Evolutionary conservation across 2,797 vertebrate species (phyloP).

Genomic region (Hozukius guyotensis): DNA sequence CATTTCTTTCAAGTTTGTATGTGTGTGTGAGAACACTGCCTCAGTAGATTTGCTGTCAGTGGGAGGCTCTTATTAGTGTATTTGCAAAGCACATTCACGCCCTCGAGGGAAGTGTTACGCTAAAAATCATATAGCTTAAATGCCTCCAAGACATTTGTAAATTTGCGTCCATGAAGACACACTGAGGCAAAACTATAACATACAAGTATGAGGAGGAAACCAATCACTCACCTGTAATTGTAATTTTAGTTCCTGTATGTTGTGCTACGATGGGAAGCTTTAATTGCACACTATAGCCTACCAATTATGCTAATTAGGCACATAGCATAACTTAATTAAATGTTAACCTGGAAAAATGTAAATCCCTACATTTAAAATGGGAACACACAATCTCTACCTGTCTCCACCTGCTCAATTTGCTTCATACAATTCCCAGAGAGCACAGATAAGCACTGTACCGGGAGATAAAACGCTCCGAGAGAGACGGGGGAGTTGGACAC

Average conservation of each 20-base stretch:
- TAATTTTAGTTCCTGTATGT: constrained; percentile 2
- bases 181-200: not conserved
- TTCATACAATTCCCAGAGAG: constrained; percentile 35
- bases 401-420: constrained; percentile 41
- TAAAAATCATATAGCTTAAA: constrained; percentile 31
- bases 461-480: constrained; percentile 15
- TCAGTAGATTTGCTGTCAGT: constrained; percentile 32
- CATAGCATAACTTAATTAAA: constrained; percentile 31
- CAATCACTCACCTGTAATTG: not conserved
- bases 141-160: constrained; percentile 33
- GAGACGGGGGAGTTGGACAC: not conserved
- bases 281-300: constrained; percentile 27
- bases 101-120: constrained; percentile 16
- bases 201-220: not conserved
- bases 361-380: constrained; percentile 27
- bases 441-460: constrained; percentile 10
- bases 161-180: constrained; percentile 12
- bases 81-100: constrained; percentile 22
- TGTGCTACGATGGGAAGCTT: not conserved
- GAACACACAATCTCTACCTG: not conserved
- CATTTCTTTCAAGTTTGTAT: constrained; percentile 48
- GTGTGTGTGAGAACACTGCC: not conserved
- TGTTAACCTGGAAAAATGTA: constrained; percentile 25
- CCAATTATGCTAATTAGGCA: constrained; percentile 31
- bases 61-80: constrained; percentile 35